Base-by-base conservation (phyloP, 2,888 invertebrate genomes). In the Lasioglossum leucozonium region DNA sequence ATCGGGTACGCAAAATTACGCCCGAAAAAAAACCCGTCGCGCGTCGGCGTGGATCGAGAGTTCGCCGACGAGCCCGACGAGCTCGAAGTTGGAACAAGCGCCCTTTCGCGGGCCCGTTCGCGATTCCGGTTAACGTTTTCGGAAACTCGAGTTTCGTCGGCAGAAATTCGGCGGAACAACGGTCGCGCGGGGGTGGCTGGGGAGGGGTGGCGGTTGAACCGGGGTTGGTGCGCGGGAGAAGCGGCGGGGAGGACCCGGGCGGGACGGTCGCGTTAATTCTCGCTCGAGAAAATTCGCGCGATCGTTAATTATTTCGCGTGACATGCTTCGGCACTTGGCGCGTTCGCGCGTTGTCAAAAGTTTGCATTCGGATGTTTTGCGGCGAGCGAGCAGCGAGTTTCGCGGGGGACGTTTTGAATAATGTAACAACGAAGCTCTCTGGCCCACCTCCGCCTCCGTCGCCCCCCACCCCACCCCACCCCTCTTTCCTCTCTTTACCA, bases 261-360 rank as follows among this genome's bases (percentile, higher is more conserved):
- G 37, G 74, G 69, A 74, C 71, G 47, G 26, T 75, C 79, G 76
- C 79, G 81, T 90, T 84, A 86, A 89, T 87, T 89, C 87, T 91
- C 93, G 89, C 90, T 84, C 86, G 90, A 89, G 89, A 87, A 91
- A 90, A 91, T 88, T 93, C 90, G 89, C 87, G 85, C 89, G 92
- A 92, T 93, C 93, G 93, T 94, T 94, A 95, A 95, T 94, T 94
- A 95, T 94, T 94, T 93, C 93, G 89, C 91, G 89, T 90, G 91
- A 92, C 92, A 92, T 89, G 92, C 88, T 92, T 91, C 90, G 91
- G 89, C 92, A 92, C 92, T 92, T 90, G 86, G 81, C 83, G 82
- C 80, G 73, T 77, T 82, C 78, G 83, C 85, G 88, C 90, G 91
- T 93, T 92, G 93, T 93, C 93, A 94, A 94, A 94, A 94, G 93